phyloP scores from a whole-genome alignment of 2,797 vertebrate genomes.

The Labeo calbasu region DNA sequence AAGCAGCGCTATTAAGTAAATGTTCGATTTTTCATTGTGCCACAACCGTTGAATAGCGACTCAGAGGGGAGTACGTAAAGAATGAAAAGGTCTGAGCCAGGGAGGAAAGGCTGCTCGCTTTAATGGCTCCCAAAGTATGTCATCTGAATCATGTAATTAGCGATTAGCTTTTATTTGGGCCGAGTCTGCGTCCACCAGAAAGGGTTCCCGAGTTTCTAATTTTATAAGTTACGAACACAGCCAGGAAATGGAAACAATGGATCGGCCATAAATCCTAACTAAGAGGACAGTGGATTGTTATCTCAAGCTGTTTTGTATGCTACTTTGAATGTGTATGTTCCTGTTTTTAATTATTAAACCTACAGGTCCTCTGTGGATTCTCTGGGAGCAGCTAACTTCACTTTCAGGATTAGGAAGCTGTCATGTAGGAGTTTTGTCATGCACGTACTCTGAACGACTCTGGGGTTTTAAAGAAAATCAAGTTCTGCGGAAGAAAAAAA shows the following conservation, averaged over 20 bases:
- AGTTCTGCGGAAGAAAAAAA: constrained; percentile 28
- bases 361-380: constrained; percentile 53
- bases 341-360: constrained; percentile 70
- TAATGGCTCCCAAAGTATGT: constrained; percentile 71
- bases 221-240: constrained; percentile 78
- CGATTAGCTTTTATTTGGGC: constrained; percentile 73
- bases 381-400: constrained; percentile 44
- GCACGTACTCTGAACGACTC: constrained; percentile 46
- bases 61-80: constrained; percentile 48
- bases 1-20: constrained; percentile 78
- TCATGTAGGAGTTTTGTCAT: constrained; percentile 52
- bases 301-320: constrained; percentile 66
- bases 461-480: constrained; percentile 50
- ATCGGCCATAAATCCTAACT: constrained; percentile 68
- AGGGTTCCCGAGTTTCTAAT: constrained; percentile 65
- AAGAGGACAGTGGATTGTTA: constrained; percentile 69
- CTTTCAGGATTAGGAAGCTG: constrained; percentile 45
- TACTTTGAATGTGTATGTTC: constrained; percentile 66
- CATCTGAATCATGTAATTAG: constrained; percentile 78
- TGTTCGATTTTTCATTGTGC: constrained; percentile 79
- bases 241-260: constrained; percentile 78
- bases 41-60: constrained; percentile 59
- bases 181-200: constrained; percentile 74
- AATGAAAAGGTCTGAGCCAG: constrained; percentile 59
- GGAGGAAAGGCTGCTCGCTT: constrained; percentile 65